phyloP scores from a whole-genome alignment of 37 sponge, comb jelly and placozoan species.

The Beroe forskalii region DNA sequence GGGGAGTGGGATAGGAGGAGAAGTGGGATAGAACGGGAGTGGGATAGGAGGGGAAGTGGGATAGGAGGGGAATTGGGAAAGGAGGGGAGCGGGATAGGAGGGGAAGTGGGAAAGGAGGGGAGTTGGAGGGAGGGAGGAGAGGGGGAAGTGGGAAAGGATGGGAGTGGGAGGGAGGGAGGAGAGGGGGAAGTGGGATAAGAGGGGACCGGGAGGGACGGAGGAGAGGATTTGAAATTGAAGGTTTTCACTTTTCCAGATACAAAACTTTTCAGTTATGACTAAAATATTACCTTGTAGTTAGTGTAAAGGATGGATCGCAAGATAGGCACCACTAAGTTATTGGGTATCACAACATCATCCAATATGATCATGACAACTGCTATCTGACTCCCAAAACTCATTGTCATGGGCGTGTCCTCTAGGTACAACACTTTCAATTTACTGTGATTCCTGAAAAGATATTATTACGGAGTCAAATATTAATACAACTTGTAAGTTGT shows the following conservation, averaged over 20 bases:
- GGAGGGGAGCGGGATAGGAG: not conserved
- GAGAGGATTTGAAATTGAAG: no score
- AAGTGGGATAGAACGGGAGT: not conserved
- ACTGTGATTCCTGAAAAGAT: not conserved
- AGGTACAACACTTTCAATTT: not conserved
- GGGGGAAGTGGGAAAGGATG: not conserved
- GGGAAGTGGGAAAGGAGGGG: not conserved
- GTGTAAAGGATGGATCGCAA: not conserved
- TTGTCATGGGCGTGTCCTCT: constrained; percentile 44
- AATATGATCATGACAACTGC: not conserved
- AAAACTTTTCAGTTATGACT: no score
- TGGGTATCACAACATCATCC: not conserved
- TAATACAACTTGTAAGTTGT: no score
- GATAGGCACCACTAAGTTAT: not conserved
- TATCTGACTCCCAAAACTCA: not conserved
- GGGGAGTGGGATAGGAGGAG: no score
- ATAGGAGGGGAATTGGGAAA: not conserved
- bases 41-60: not conserved
- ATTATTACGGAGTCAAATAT: no score
- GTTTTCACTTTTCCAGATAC: no score
- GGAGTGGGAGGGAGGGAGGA: not conserved
- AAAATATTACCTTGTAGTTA: not conserved
- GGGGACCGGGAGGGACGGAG: not conserved
- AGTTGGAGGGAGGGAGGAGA: not conserved
- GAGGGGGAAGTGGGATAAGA: not conserved